Evolutionary conservation across 2,113 vertebrate genomes (phyloP).

Genomic region (Dermatemys mawii): DNA sequence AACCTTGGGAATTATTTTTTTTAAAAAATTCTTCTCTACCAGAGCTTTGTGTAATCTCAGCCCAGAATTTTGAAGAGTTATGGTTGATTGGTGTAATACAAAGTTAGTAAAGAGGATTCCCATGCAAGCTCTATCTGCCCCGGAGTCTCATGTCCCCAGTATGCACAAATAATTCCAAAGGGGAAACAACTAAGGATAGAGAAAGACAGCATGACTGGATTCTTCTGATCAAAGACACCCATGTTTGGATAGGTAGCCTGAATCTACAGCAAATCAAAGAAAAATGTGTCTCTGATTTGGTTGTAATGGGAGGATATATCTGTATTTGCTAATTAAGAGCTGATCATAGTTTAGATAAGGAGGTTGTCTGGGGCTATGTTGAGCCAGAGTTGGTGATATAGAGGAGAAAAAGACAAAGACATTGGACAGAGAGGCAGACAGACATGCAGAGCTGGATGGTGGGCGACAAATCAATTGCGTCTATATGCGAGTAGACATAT

Average conservation of each 20-base stretch:
- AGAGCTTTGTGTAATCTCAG: not conserved
- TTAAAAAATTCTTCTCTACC: not conserved
- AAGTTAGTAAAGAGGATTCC: not conserved
- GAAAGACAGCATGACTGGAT: not conserved
- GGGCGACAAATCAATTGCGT: not conserved
- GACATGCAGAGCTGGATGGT: not conserved
- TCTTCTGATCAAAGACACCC: not conserved
- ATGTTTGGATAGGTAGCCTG: rapidly evolving
- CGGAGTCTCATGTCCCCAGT: not conserved
- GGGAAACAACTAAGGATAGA: not conserved
- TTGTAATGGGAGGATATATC: not conserved
- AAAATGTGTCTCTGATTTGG: not conserved
- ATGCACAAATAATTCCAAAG: not conserved
- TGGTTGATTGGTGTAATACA: not conserved
- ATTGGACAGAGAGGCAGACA: rapidly evolving
- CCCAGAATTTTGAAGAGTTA: not conserved
- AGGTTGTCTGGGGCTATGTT: not conserved
- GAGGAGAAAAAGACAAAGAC: not conserved
- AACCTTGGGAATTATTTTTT: rapidly evolving
- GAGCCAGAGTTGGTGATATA: not conserved
- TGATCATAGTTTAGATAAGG: not conserved
- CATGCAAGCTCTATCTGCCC: not conserved
- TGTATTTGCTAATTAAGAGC: not conserved
- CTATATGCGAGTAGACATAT: rapidly evolving
- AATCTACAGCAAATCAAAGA: not conserved